Evolutionary conservation across 1,140 invertebrate genomes (phyloP), one percentile per base, ranked within the genome.

Genomic region (Archivesica marissinica): DNA sequence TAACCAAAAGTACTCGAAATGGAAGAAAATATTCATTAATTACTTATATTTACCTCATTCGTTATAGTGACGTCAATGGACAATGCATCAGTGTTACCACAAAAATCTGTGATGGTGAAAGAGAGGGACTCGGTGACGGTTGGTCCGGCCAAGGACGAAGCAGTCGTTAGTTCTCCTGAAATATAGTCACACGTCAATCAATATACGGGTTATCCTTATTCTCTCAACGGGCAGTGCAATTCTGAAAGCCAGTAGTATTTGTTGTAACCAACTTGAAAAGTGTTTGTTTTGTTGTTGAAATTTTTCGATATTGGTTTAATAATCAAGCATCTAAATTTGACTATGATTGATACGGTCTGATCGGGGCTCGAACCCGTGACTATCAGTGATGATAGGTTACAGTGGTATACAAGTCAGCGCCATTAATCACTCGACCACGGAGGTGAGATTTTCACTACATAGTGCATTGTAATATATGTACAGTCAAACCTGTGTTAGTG

Each of bases 71-170:
- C 47, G 4, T 35, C 2, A 2, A 76, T 52, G 4, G 72, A 25
- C 11, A 56, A 9, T 38, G 44, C 1, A 4, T 23, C 33, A 9
- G 70, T 54, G 38, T 54, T 52, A 2, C 72, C 52, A 38, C 72
- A 76, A 15, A 33, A 56, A 38, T 76, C 72, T 30, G 47, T 54
- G 0, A 56, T 50, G 4, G 72, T 76, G 44, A 76, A 76, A 6
- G 20, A 25, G 2, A 52, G 33, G 7, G 23, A 23, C n/a, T 30
- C 50, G 52, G 72, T 54, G 30, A 17, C 2, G 2, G 41, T 23
- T 2, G 72, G 44, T 50, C 39, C 44, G 28, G 44, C 20, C 33
- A 50, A 23, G 4, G 66, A 44, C 11, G 66, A 23, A 25, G 66
- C 44, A 17, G 39, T 28, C 0, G 50, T n/a, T 11, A 76, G 23